Evolutionary conservation across 2,888 invertebrate genomes (phyloP).

Genomic region (Andricus curvator): DNA sequence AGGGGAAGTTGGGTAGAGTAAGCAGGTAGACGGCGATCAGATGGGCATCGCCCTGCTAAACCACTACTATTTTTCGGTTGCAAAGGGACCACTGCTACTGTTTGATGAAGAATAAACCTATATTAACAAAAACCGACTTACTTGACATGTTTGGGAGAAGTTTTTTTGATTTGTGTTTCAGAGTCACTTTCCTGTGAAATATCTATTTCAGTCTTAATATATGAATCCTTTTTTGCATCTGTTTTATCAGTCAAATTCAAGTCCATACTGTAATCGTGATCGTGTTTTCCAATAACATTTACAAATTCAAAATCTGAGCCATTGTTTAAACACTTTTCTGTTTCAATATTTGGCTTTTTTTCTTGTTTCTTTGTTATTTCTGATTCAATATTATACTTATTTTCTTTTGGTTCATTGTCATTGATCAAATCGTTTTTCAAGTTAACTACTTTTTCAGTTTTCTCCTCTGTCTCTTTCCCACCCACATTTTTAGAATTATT

Average conservation of each 20-base stretch:
- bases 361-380: background rate
- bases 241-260: background rate
- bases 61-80: no score
- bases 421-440: background rate
- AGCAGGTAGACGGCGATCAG: no score
- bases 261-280: conserved; percentile 1
- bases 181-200: background rate
- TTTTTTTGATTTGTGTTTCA: background rate
- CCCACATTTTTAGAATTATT: background rate
- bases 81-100: no score
- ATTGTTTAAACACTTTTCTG: background rate
- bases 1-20: no score
- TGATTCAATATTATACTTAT: background rate
- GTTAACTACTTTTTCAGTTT: background rate
- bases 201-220: background rate
- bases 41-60: no score
- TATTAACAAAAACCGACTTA: background rate
- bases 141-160: background rate
- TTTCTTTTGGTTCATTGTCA: background rate
- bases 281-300: background rate
- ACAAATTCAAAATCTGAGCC: background rate
- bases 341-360: background rate
- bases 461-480: background rate
- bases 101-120: no score
- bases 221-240: background rate